Evolutionary conservation across 2,888 invertebrate genomes (phyloP).

Genomic region (Scaptomyza flava): DNA sequence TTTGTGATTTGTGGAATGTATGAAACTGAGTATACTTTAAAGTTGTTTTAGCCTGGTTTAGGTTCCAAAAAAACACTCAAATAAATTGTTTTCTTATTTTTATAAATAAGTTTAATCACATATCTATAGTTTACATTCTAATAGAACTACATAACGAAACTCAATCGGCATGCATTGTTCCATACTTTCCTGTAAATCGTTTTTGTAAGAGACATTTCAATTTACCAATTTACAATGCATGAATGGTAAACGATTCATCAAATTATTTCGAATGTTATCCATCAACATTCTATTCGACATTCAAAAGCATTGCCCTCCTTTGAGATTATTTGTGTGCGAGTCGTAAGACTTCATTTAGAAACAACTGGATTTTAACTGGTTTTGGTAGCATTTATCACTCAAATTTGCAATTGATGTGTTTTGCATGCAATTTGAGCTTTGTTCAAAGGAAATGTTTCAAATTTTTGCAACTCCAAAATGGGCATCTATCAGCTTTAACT

Average conservation of each 20-base stretch:
- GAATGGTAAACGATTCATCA: slow-evolving; percentile 46
- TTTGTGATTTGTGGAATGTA: not conserved
- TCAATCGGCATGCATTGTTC: not conserved
- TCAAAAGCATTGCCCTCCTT: slow-evolving; percentile 17
- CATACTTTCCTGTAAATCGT: slow-evolving; percentile 8
- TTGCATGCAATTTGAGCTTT: slow-evolving; percentile 22
- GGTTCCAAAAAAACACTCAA: not conserved
- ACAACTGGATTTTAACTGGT: slow-evolving; percentile 40
- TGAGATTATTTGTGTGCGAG: slow-evolving; percentile 3
- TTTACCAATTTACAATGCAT: slow-evolving; percentile 40
- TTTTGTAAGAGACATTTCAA: slow-evolving; percentile 35
- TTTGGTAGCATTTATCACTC: slow-evolving; percentile 46
- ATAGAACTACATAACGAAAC: not conserved
- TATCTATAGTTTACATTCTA: not conserved
- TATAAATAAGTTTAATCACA: not conserved
- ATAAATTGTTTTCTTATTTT: too few relatives aligned
- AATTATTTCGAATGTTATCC: slow-evolving; percentile 43
- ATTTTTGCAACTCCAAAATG: slow-evolving; percentile 20
- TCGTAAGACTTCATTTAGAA: slow-evolving; percentile 33
- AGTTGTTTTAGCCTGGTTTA: not conserved
- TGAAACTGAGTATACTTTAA: too few relatives aligned
- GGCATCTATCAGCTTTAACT: slow-evolving; percentile 12
- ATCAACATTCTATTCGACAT: slow-evolving; percentile 45
- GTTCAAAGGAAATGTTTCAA: slow-evolving; percentile 25
- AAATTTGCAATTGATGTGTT: slow-evolving; percentile 25